A percentile compares a stretch with the other conserved stretches of the same genome.
phyloP scores from a whole-genome alignment of 2,888 invertebrate genomes.

The Mimumesa dahlbomi region DNA sequence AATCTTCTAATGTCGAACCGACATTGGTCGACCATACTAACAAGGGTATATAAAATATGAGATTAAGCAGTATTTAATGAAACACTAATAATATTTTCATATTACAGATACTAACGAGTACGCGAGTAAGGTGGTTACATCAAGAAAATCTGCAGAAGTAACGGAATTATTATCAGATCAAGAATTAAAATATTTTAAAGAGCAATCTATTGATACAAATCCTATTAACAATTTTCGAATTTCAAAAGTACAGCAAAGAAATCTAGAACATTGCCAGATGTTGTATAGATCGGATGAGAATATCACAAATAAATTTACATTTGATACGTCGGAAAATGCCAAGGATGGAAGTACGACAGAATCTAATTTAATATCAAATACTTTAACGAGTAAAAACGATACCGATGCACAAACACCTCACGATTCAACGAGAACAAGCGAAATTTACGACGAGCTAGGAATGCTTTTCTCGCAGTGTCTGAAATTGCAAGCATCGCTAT shows the following conservation, averaged over 20 bases:
- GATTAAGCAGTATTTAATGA: too few species aligned
- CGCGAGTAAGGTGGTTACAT: too few species aligned
- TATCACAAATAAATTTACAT: neutral
- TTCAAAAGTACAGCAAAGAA: constrained; percentile 2
- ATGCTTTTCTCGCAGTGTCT: constrained; percentile 62
- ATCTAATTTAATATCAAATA: neutral
- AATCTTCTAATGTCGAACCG: neutral
- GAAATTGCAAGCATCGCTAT: constrained; percentile 55
- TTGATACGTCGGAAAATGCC: too few species aligned
- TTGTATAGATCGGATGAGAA: constrained; percentile 19
- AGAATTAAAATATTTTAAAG: constrained; percentile 1
- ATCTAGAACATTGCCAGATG: neutral
- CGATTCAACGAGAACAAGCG: constrained; percentile 20
- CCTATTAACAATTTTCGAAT: neutral
- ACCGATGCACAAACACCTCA: neutral
- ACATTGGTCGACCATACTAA: neutral
- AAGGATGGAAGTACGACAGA: too few species aligned
- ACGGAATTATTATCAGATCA: too few species aligned
- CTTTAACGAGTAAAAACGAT: neutral
- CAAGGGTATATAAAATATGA: neutral
- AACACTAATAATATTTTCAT: too few species aligned
- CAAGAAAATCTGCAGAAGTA: too few species aligned
- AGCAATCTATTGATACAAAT: too few species aligned
- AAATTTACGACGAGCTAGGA: constrained; percentile 62
- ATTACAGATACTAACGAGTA: too few species aligned